Base-by-base conservation (phyloP, 2,113 vertebrate species). In the Dendropsophus ebraccatus region DNA sequence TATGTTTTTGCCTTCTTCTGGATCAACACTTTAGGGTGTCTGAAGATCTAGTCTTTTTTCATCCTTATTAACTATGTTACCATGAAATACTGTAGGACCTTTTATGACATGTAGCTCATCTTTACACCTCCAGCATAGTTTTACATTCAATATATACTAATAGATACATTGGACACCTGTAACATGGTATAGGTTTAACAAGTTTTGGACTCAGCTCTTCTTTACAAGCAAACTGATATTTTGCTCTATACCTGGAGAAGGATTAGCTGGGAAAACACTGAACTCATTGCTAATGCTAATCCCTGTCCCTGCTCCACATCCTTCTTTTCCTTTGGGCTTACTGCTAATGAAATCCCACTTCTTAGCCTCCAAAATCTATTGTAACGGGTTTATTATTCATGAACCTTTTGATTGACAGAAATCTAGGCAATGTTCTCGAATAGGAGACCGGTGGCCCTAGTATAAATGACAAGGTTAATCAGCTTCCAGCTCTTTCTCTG, bases 311-410 rank as follows among this genome's bases (percentile, higher is more conserved):
- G 8, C 25, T 28, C 89, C 89, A 87, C 87, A 90, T 89, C 50
- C 30, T 17, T 87, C 89, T 89, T 88, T 90, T 91, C 90, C 90
- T 45, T 77, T 82, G 91, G 94, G 94, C 92, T 91, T 94, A 92
- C 88, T 93, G 93, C 93, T 94, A 94, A 90, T 91, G 32, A 82
- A 93, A 89, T 88, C 90, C 90, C 89, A 90, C 90, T 92, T 93
- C 94, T 84, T 88, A 62, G 90, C 87, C 91, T 90, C 87, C 82
- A 91, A 89, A 93, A 91, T 89, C 90, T 92, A 90, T 88, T 90
- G 91, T 89, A 90, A 67, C 76, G 91, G 88, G 88, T 93, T 93
- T 93, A 94, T 95, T 95, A 96, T 94, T 93, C 90, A 92, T 93
- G 50, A 0, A 77, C 83, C 87, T 91, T 67, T 41, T 92, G 91